Conservation (phyloP, 2,888 invertebrate genomes). For the Cristatella mucedo region DNA sequence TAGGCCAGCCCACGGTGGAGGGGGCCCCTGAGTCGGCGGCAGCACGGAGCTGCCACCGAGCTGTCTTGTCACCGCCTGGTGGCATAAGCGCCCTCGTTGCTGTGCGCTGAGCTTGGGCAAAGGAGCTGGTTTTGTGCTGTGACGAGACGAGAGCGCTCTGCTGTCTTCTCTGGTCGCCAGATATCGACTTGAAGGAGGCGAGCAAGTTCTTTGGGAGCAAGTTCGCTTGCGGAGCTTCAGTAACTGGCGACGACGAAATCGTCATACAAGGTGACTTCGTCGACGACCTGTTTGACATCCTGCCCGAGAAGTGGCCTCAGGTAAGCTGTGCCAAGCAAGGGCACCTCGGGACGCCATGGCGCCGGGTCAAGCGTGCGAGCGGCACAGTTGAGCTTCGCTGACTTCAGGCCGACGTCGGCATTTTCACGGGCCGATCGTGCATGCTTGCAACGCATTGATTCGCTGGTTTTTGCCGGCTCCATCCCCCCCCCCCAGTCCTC, state of each 20-base stretch:
- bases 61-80: no score
- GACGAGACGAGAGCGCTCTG: neutral
- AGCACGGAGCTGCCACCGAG: no score
- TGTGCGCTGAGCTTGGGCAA: neutral
- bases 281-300: conserved; percentile 90
- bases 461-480: no score
- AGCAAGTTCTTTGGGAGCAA: conserved; percentile 92
- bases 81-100: neutral
- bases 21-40: no score
- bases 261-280: conserved; percentile 98
- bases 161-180: conserved; percentile 42
- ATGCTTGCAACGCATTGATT: no score
- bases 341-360: no score
- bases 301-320: conserved; percentile 95
- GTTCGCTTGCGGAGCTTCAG: conserved; percentile 97
- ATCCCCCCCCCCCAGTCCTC: no score
- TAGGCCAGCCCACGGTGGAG: no score
- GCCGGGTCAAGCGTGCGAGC: no score
- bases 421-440: no score
- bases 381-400: no score
- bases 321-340: conserved; percentile 43
- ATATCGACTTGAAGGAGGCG: conserved; percentile 91
- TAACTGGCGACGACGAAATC: conserved; percentile 95
- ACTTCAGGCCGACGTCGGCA: no score
- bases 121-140: neutral